phyloP scores from a whole-genome alignment of 2,113 vertebrate species.

The Sylvilagus bachmani region DNA sequence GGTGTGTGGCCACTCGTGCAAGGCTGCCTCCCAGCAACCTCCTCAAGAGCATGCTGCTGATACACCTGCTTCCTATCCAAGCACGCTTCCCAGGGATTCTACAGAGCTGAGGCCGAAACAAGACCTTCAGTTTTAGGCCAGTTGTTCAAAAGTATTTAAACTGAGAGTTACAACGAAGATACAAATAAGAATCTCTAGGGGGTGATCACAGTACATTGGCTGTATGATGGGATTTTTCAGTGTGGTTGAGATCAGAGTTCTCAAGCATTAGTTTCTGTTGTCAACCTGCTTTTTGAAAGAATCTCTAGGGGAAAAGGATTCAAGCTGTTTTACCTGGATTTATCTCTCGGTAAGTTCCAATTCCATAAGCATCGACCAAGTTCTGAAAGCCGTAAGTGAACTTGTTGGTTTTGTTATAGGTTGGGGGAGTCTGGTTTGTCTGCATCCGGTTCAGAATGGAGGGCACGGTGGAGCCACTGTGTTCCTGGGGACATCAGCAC shows the following conservation, averaged over 20 bases:
- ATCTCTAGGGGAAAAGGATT: neutral
- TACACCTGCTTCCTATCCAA: neutral
- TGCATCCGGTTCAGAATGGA: conserved; percentile 99
- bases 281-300: no score
- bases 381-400: conserved; percentile 98
- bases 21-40: neutral
- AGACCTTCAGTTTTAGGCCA: neutral
- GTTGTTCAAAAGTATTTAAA: neutral
- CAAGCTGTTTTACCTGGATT: conserved; percentile 93
- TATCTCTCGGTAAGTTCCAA: conserved; percentile 97
- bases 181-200: neutral
- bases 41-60: neutral
- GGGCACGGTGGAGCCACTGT: conserved; percentile 97
- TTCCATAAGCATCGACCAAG: conserved; percentile 98
- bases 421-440: conserved; percentile 97
- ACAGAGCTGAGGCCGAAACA: neutral
- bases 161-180: neutral
- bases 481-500: conserved; percentile 90
- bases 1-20: neutral
- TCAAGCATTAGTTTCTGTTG: no score
- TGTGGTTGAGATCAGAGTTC: neutral
- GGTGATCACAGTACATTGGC: neutral
- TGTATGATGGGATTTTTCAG: neutral
- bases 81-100: neutral
- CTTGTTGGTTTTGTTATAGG: conserved; percentile 99